A percentile compares a stretch with the other conserved stretches of the same genome.
phyloP scores from a whole-genome alignment of 2,113 vertebrate genomes.

The Pristiophorus japonicus region DNA sequence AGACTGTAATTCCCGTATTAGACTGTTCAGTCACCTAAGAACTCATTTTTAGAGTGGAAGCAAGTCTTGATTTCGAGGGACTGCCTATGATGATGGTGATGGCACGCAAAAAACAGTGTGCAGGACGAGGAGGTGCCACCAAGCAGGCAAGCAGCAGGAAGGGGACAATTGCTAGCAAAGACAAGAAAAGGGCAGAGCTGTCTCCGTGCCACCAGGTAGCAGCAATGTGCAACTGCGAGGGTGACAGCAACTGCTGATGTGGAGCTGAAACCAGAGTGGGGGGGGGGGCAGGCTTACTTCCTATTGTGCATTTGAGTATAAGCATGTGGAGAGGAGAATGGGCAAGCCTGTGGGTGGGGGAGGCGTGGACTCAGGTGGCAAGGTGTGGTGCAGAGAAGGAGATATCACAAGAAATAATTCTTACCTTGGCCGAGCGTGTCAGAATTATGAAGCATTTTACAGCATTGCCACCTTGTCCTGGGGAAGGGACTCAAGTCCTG shows the following conservation, averaged over 20 bases:
- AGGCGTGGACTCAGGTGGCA: background rate
- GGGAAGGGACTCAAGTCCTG: background rate
- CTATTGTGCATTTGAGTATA: background rate
- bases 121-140: background rate
- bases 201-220: no score
- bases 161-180: no score
- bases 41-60: no score
- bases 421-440: background rate
- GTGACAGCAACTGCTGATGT: background rate
- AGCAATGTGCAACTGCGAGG: background rate
- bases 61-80: no score
- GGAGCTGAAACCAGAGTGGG: background rate
- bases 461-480: no score
- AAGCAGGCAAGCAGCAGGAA: background rate
- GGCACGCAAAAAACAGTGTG: background rate
- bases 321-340: background rate
- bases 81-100: no score
- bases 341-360: no score
- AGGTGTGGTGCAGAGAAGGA: background rate
- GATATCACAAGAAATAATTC: background rate
- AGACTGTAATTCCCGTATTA: no score
- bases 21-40: no score
- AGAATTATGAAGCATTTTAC: no score
- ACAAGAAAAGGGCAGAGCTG: no score
- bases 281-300: background rate